Evolutionary conservation across 1,140 invertebrate species (phyloP).

Genomic region (Andricus grossulariae): DNA sequence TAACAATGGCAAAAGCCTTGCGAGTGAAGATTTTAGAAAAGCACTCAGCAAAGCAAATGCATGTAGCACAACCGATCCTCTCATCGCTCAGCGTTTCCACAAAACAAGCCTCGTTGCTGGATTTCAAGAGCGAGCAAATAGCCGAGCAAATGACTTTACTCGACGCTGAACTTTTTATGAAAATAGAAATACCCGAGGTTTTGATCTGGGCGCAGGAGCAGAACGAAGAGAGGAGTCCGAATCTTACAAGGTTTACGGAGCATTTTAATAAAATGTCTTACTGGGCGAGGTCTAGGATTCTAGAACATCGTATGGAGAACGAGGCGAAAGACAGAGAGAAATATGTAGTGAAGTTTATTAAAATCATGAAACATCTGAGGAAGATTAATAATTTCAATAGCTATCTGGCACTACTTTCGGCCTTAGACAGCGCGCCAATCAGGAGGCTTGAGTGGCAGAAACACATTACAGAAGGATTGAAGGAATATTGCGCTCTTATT

Average conservation of each 20-base stretch:
- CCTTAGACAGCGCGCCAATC: slow-evolving; percentile 97
- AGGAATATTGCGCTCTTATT: slow-evolving; percentile 96
- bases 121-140: slow-evolving; percentile 94
- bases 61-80: slow-evolving; percentile 72
- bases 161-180: slow-evolving; percentile 96
- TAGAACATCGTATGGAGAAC: slow-evolving; percentile 83
- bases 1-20: slow-evolving; percentile 91
- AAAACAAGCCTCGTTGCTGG: slow-evolving; percentile 86
- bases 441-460: slow-evolving; percentile 96
- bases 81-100: slow-evolving; percentile 73
- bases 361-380: slow-evolving; percentile 98
- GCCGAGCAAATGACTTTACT: slow-evolving; percentile 99
- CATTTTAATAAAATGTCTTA: slow-evolving; percentile 99
- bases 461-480: slow-evolving; percentile 92
- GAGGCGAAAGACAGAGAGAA: slow-evolving; percentile 96
- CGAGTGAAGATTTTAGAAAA: slow-evolving; percentile 94
- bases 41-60: slow-evolving; percentile 81
- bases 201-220: slow-evolving; percentile 98
- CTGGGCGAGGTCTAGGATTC: slow-evolving; percentile 82
- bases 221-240: slow-evolving; percentile 96
- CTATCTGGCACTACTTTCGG: slow-evolving; percentile 96
- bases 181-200: slow-evolving; percentile 98
- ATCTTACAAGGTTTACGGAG: slow-evolving; percentile 97
- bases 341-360: slow-evolving; percentile 97
- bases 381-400: slow-evolving; percentile 99